These are phyloP conservation scores for Mixornis gularis DNA, from an alignment of 2,113 vertebrate species.

Conservation along the genomic window DNA sequence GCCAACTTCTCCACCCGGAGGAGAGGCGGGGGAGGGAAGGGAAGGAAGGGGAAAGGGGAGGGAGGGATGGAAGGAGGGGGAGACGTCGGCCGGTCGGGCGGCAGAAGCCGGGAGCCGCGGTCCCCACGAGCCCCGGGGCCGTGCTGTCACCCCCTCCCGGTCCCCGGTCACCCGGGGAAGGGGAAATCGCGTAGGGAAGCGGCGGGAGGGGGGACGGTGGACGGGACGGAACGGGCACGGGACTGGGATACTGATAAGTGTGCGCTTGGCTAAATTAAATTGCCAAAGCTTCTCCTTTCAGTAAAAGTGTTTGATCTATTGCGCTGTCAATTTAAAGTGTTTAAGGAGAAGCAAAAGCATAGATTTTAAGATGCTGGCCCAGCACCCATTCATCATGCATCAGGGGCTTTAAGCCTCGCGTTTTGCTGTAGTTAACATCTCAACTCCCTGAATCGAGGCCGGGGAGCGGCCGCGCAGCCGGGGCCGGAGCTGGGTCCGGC, in stretches of 20 bases:
- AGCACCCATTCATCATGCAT: slow-evolving; percentile 73
- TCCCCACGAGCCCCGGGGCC: background rate
- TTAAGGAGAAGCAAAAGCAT: slow-evolving; percentile 78
- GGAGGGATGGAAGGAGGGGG: background rate
- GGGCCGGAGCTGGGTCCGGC: background rate
- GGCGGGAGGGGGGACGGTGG: background rate
- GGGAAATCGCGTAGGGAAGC: background rate
- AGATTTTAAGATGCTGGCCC: slow-evolving; percentile 73
- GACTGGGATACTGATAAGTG: slow-evolving; percentile 44
- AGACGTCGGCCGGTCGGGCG: background rate
- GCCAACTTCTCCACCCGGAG: slow-evolving; percentile 75
- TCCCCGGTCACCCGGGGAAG: background rate
- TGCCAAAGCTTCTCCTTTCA: slow-evolving; percentile 67
- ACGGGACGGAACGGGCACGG: slow-evolving; percentile 9
- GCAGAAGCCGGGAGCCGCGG: background rate
- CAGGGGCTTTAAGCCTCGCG: slow-evolving; percentile 60
- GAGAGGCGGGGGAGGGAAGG: background rate
- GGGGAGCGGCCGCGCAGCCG: background rate
- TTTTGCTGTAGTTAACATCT: slow-evolving; percentile 70
- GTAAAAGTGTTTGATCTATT: slow-evolving; percentile 75
- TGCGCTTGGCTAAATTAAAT: slow-evolving; percentile 66
- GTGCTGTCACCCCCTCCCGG: background rate
- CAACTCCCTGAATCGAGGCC: slow-evolving; percentile 31
- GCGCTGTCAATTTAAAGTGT: slow-evolving; percentile 75
- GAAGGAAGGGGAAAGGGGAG: background rate